Evolutionary conservation across 1,140 invertebrate species (phyloP).

Genomic region (Odontomachus brunneus): DNA sequence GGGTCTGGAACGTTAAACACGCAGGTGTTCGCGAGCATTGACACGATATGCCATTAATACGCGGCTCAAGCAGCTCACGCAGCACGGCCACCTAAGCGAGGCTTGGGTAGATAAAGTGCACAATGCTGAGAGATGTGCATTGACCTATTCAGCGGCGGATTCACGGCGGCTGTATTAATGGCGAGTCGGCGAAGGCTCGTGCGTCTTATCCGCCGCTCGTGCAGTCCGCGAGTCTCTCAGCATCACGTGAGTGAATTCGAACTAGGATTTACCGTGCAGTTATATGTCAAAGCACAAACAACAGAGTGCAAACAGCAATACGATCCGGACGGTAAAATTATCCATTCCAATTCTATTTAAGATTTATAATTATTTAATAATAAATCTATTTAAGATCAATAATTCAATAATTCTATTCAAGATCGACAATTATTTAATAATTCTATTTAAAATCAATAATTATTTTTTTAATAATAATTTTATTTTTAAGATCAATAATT

Average conservation of each 20-base stretch:
- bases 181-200: constrained; percentile 49
- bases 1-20: neutral
- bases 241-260: constrained; percentile 61
- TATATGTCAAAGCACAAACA: constrained; percentile 22
- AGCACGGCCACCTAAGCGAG: neutral
- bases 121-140: constrained; percentile 73
- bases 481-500: too few species aligned
- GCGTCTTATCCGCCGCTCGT: constrained; percentile 57
- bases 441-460: too few species aligned
- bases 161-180: constrained; percentile 72
- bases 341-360: neutral
- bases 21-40: constrained; percentile 50
- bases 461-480: too few species aligned
- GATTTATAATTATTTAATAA: too few species aligned
- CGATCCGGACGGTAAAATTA: neutral
- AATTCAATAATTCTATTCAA: too few species aligned
- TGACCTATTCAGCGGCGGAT: constrained; percentile 77
- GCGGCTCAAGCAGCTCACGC: constrained; percentile 14
- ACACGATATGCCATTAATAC: constrained; percentile 63
- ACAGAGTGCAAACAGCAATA: constrained; percentile 23
- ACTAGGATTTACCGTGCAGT: neutral
- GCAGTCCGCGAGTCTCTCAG: constrained; percentile 19
- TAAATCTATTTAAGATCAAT: too few species aligned
- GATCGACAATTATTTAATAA: too few species aligned
- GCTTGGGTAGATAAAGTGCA: constrained; percentile 49